These are phyloP conservation scores for Calosoma granatense DNA, from an alignment of 1,140 invertebrate species.

Conservation along the genomic window DNA sequence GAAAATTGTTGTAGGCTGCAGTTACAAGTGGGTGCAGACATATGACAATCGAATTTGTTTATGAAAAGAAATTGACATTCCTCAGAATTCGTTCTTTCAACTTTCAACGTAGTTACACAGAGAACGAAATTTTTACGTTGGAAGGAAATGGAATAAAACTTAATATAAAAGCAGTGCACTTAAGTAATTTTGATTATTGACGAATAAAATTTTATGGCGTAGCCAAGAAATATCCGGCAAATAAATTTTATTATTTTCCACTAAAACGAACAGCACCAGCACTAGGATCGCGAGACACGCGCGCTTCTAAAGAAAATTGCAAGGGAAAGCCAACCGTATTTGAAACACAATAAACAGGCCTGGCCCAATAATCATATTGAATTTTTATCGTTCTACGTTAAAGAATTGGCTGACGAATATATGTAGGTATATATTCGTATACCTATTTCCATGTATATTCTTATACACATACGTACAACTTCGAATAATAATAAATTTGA, in stretches of 20 bases:
- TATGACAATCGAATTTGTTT: too few species aligned
- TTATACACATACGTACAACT: too few species aligned
- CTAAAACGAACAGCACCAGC: not conserved
- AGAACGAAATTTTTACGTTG: too few species aligned
- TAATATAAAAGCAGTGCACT: slow-evolving; percentile 3
- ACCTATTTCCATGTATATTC: not conserved
- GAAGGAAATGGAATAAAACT: not conserved
- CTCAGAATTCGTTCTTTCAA: too few species aligned
- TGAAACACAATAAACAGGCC: not conserved
- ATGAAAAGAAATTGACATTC: too few species aligned
- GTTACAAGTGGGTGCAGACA: too few species aligned
- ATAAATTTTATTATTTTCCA: slow-evolving; percentile 6
- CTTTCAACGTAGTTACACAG: too few species aligned
- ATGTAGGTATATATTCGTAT: not conserved
- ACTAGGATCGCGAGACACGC: not conserved
- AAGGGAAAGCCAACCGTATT: too few species aligned
- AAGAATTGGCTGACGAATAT: not conserved
- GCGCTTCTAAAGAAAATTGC: too few species aligned
- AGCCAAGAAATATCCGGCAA: not conserved
- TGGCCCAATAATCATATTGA: not conserved
- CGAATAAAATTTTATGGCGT: slow-evolving; percentile 2
- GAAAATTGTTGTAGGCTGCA: too few species aligned
- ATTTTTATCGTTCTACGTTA: not conserved
- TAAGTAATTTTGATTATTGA: slow-evolving; percentile 7
- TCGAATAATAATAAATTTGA: too few species aligned